These are phyloP conservation scores for Strix uralensis DNA, from an alignment of 2,113 vertebrate genomes.

Conservation along the genomic window DNA sequence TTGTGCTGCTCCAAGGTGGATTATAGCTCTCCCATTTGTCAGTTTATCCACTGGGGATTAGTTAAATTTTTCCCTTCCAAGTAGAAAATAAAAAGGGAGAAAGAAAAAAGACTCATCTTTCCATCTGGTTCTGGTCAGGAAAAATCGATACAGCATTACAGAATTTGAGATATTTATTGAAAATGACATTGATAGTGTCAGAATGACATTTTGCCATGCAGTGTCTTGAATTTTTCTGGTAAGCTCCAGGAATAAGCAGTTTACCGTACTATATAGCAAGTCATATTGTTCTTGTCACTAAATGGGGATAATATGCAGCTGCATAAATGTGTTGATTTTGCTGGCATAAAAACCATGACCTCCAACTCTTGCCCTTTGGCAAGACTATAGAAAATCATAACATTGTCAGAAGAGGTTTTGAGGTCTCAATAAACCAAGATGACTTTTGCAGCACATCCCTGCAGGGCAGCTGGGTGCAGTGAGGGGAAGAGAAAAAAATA, in stretches of 20 bases:
- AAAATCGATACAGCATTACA: not conserved
- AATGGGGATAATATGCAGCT: slow-evolving; percentile 61
- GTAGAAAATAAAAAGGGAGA: not conserved
- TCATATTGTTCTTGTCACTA: slow-evolving; percentile 40
- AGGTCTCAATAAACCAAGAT: slow-evolving; percentile 22
- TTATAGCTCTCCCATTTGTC: slow-evolving; percentile 20
- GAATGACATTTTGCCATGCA: not conserved
- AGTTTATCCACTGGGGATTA: not conserved
- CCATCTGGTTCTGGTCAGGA: not conserved
- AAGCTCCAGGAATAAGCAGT: not conserved
- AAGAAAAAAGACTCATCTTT: not conserved
- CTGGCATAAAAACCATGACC: not conserved
- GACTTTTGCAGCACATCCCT: not conserved
- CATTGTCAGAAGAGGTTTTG: not conserved
- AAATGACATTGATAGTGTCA: not conserved
- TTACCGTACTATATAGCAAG: slow-evolving; percentile 42
- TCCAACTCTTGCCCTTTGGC: slow-evolving; percentile 50
- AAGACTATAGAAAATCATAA: not conserved
- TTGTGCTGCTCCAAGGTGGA: slow-evolving; percentile 3
- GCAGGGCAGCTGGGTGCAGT: not conserved
- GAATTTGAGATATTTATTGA: not conserved
- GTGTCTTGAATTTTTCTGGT: not conserved
- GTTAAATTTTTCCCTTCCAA: not conserved
- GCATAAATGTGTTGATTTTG: slow-evolving; percentile 53
- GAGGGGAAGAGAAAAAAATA: not conserved